Evolutionary conservation across 2,797 vertebrate species (phyloP).

Genomic region (Crax fasciolata): DNA sequence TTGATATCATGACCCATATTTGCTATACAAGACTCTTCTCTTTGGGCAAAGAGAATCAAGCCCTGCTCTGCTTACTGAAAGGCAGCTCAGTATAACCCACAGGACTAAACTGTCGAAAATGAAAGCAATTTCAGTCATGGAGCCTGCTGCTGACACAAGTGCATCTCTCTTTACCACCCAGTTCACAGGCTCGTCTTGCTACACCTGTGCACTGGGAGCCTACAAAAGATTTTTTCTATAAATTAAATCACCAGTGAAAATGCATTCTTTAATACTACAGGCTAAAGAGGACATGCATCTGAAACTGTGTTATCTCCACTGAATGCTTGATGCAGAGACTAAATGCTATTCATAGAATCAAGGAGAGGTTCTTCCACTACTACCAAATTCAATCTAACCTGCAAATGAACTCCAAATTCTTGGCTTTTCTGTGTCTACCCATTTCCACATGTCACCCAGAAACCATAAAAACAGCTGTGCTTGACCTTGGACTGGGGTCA

Average conservation of each 20-base stretch:
- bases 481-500: not conserved
- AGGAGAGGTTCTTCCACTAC: not conserved
- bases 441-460: not conserved
- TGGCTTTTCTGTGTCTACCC: not conserved
- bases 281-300: not conserved
- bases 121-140: not conserved
- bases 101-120: not conserved
- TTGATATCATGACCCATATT: not conserved
- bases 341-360: not conserved
- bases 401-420: not conserved
- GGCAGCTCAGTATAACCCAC: not conserved
- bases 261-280: slow-evolving; percentile 7
- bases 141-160: not conserved
- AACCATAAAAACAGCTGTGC: not conserved
- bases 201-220: not conserved
- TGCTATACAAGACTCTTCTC: not conserved
- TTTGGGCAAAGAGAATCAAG: not conserved
- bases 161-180: not conserved
- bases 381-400: not conserved
- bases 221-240: not conserved
- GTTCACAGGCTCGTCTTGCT: accelerated
- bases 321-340: not conserved
- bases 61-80: not conserved
- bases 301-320: not conserved
- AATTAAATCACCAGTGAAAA: not conserved